Evolutionary conservation across 2,888 invertebrate species (phyloP), one percentile per base, ranked within the genome.

Genomic region (Drepanosiphum platanoidis): DNA sequence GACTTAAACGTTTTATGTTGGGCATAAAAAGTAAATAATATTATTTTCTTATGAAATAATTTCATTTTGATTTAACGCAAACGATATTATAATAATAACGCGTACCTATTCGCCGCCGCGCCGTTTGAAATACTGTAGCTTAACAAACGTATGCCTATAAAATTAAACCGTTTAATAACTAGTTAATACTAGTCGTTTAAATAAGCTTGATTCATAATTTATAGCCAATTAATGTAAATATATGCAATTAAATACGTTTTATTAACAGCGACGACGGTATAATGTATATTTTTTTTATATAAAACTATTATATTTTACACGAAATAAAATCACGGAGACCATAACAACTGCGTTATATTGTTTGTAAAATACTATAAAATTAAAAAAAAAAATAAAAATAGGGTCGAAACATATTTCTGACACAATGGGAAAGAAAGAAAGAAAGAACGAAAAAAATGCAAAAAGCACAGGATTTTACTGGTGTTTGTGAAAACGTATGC

Each of bases 201-300:
- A 61, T 30, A 39, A 64, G 22, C 39, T 18, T 78, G 9, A 39
- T 39, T 64, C 7, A 30, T 39, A 64, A 30, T 78, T 32, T 32
- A 42, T 66, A 2, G 66, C 22, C 13, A 42, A 66, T 66, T 46
- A 66, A 46, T 66, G n/a, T 34, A 79, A 15, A 79, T 79, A 22
- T 66, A 1, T 46, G 42, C 13, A 42, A 66, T 66, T 32, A 42
- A 22, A 64, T 39, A 15, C 4, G 39, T 78, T 72, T 39, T 66
- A 32, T 15, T 52, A 32, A 39, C 4, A 0, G 18, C 27, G 27
- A 61, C 32, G 30, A 27, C 0, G 1, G 8, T 15, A 15, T n/a
- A 68, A n/a, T n/a, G 34, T 68, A 34, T 34, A 34, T 15, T 11
- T 8, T 8, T 39, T 52, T 52, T 22, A 52, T 30, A 39, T 36